These are phyloP conservation scores for Seriola quinqueradiata DNA, from an alignment of 2,113 vertebrate genomes.

Conservation along the genomic window DNA sequence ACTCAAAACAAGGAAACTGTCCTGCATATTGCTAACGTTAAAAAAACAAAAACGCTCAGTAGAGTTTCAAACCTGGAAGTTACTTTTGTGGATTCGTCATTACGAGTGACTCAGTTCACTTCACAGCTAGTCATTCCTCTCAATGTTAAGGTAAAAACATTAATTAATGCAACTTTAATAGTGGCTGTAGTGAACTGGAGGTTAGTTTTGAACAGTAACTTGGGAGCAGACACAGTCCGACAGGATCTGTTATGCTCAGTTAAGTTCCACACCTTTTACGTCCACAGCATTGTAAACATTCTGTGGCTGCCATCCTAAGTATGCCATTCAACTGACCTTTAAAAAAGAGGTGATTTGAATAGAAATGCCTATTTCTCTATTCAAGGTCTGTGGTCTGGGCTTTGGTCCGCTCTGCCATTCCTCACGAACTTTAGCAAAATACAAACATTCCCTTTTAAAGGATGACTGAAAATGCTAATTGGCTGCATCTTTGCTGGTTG, in stretches of 20 bases:
- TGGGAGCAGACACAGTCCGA: background rate
- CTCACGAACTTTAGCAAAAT: constrained; percentile 16
- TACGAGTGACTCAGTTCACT: background rate
- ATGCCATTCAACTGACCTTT: constrained; percentile 52
- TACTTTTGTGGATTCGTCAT: background rate
- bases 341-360: constrained; percentile 35
- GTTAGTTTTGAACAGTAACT: too few relatives aligned
- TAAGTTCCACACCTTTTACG: constrained; percentile 4
- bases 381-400: background rate
- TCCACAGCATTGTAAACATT: background rate
- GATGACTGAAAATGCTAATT: constrained; percentile 10
- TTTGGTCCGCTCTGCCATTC: background rate
- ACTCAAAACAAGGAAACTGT: too few relatives aligned
- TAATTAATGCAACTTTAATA: background rate
- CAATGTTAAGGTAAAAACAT: background rate
- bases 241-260: background rate
- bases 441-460: constrained; percentile 1
- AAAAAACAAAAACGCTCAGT: background rate
- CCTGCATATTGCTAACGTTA: too few relatives aligned
- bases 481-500: background rate
- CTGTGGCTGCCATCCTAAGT: background rate
- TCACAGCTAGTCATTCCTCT: background rate
- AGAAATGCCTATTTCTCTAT: constrained; percentile 29
- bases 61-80: background rate
- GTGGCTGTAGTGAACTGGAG: background rate